Percentiles rank a stretch among this genome's conserved stretches.
These are phyloP conservation scores for Hemaris fuciformis DNA, from an alignment of 2,888 invertebrate genomes.

Conservation along the genomic window DNA sequence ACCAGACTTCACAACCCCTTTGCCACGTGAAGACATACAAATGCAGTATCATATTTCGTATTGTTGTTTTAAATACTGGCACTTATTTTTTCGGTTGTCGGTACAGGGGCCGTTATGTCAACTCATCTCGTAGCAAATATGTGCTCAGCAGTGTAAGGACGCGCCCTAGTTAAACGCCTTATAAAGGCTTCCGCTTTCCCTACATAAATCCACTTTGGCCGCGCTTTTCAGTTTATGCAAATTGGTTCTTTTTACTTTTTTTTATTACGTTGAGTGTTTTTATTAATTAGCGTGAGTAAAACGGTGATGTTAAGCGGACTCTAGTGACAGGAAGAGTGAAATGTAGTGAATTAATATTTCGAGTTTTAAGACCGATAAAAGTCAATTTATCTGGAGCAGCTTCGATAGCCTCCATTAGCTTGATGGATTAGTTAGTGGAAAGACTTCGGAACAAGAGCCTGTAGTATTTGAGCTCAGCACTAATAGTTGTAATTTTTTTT, in stretches of 20 bases:
- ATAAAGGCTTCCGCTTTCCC: constrained; percentile 48
- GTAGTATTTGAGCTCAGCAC: too few relatives aligned
- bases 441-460: too few relatives aligned
- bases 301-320: background rate
- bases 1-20: background rate
- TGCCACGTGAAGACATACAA: background rate
- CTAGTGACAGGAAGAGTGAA: background rate
- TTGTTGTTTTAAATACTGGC: constrained; percentile 12
- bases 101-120: constrained; percentile 49
- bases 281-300: background rate
- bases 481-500: too few relatives aligned
- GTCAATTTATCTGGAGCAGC: too few relatives aligned
- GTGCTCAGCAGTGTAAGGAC: constrained; percentile 52
- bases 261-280: constrained; percentile 30
- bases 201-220: constrained; percentile 54
- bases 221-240: constrained; percentile 42
- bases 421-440: too few relatives aligned
- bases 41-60: background rate
- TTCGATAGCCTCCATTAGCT: too few relatives aligned
- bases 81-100: constrained; percentile 35
- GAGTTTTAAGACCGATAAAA: too few relatives aligned
- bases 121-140: constrained; percentile 67
- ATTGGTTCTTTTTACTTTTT: constrained; percentile 36
- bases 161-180: constrained; percentile 53
- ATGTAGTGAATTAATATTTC: background rate